phyloP scores from a whole-genome alignment of 64 coral and sea anemone genomes.

The Stichodactyla helianthus region DNA sequence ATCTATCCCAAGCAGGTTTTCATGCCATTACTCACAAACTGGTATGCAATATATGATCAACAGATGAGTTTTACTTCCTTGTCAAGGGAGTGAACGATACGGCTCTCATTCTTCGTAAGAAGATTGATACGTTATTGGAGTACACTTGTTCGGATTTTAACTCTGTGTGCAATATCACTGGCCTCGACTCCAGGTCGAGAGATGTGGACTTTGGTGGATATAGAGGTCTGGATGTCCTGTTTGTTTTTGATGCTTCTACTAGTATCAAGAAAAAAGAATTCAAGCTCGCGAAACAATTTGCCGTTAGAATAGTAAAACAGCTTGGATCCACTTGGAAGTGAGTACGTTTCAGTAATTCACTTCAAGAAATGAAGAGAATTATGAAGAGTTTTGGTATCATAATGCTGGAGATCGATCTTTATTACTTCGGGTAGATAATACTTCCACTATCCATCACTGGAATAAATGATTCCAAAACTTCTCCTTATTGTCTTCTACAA shows the following conservation, averaged over 20 bases:
- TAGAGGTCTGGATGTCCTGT: constrained; percentile 59
- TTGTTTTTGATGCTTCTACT: constrained; percentile 69
- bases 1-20: no score
- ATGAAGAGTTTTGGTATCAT: no score
- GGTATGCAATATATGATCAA: background rate
- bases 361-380: no score
- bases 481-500: no score
- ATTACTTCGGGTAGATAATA: no score
- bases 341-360: background rate
- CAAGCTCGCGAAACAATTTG: constrained; percentile 32
- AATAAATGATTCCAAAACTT: no score
- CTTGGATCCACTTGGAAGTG: constrained; percentile 44
- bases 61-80: constrained; percentile 45
- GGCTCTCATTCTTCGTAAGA: constrained; percentile 23
- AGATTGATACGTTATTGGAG: constrained; percentile 45
- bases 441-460: no score
- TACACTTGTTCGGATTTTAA: constrained; percentile 57
- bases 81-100: constrained; percentile 41
- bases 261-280: constrained; percentile 54
- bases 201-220: constrained; percentile 14
- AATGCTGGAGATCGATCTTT: no score
- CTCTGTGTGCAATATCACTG: constrained; percentile 10
- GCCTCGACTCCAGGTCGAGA: constrained; percentile 26
- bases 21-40: no score
- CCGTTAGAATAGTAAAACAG: constrained; percentile 22